These are phyloP conservation scores for Patiria miniata DNA, from an alignment of 35 echinoderm and acorn worm genomes.

Conservation along the genomic window DNA sequence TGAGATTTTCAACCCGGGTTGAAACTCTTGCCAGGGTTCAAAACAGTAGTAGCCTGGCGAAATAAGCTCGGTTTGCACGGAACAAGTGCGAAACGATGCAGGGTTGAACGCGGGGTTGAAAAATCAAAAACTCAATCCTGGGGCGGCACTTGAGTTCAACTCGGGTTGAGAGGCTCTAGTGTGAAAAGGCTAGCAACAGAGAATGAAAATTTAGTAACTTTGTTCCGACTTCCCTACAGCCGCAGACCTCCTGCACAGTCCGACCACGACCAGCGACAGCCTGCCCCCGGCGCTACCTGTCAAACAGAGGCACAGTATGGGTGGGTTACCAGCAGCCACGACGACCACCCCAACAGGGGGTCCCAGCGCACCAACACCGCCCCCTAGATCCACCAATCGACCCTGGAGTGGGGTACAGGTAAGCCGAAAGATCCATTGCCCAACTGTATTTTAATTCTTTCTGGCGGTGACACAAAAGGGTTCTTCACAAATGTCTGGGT, in stretches of 20 bases:
- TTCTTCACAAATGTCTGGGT: no score
- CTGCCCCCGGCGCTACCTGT: conserved; percentile 88
- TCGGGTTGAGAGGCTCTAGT: no score
- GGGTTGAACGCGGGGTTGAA: no score
- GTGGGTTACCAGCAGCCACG: conserved; percentile 26
- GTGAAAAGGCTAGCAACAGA: no score
- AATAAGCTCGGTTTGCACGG: no score
- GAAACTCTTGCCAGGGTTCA: no score
- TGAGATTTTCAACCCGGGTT: no score
- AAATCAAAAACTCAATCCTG: no score
- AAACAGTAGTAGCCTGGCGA: no score
- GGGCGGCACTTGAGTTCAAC: no score
- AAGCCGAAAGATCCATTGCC: not conserved
- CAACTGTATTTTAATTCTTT: not conserved
- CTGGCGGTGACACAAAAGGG: not conserved
- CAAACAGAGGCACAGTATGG: conserved; percentile 85
- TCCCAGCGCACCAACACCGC: conserved; percentile 40
- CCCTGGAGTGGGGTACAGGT: conserved; percentile 70
- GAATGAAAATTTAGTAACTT: no score
- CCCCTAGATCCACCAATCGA: conserved; percentile 75
- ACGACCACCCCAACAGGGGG: conserved; percentile 39
- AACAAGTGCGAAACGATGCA: no score
- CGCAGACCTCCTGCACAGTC: conserved; percentile 86
- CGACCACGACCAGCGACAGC: conserved; percentile 65
- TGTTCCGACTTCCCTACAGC: conserved; percentile 23